Base-by-base conservation (phyloP, 2,888 invertebrate genomes). In the Chloroclystis v-ata region DNA sequence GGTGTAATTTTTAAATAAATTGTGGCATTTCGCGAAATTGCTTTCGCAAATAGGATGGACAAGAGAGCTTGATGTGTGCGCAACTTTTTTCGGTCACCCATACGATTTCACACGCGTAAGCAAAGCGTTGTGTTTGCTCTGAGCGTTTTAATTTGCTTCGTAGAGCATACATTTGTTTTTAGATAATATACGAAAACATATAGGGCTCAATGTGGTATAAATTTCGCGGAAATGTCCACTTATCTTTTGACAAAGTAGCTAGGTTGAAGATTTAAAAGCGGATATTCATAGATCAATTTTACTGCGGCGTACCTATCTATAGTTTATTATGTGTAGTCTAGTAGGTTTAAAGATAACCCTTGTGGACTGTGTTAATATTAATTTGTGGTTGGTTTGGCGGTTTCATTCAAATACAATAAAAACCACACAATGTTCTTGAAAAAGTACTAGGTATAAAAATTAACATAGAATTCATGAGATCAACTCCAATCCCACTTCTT, bases 1-100 rank as follows among this genome's bases (percentile, higher is more conserved):
- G 85, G 82, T 71, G 86, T 88, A 87, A 87, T 88, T 89, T 89
- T 89, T 89, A 87, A 88, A 89, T 87, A 87, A 86, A 88, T 89
- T 88, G 88, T 87, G 86, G 84, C 82, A 84, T 85, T 85, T 86
- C 74, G 85, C 84, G 72, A 87, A 87, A 87, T 84, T 85, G 84
- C 78, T 85, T 82, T 75, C 81, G 79, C 85, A 86, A 87, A 87
- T 82, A 85, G 72, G 74, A 78, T 79, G 84, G 78, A 79, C 82
- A 72, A 71, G 77, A 76, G 76, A 65, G 65, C 67, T 62, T 70
- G 75, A 78, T 80, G 81, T 80, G 72, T 78, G 69, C 74, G 59
- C 67, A 74, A 80, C 78, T 82, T 85, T 83, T 82, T 82, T 78
- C 72, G 67, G 68, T 64, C 65, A 59, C 56, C 63, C 63, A 72